These are phyloP conservation scores for Spheniscus mendiculus DNA, from an alignment of 2,113 vertebrate species.

Conservation along the genomic window DNA sequence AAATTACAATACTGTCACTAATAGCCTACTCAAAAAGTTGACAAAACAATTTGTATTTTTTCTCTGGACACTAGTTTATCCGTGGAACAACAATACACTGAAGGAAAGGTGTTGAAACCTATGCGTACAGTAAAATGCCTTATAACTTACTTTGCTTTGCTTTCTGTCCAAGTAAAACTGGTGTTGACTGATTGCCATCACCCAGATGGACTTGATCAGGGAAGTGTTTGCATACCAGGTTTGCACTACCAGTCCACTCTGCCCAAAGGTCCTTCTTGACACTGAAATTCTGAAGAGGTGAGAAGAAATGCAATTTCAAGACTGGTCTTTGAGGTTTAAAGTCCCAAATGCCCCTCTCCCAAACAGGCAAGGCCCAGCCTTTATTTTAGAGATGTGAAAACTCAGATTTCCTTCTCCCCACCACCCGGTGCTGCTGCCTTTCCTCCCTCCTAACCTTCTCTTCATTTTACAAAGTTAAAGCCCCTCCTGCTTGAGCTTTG, in stretches of 20 bases:
- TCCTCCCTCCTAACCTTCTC: neutral
- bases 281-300: conserved; percentile 82
- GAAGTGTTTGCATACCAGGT: conserved; percentile 98
- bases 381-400: neutral
- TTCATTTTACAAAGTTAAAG: neutral
- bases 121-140: neutral
- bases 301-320: neutral
- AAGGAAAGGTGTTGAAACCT: neutral
- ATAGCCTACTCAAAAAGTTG: neutral
- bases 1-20: neutral
- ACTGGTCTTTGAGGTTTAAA: neutral
- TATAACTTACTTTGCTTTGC: conserved; percentile 92
- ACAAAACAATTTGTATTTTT: neutral
- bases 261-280: conserved; percentile 91
- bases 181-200: conserved; percentile 99
- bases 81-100: neutral
- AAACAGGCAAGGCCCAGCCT: neutral
- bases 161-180: conserved; percentile 98
- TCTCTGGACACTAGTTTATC: neutral
- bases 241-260: conserved; percentile 91
- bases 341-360: neutral
- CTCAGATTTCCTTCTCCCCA: neutral
- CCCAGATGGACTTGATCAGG: conserved; percentile 99
- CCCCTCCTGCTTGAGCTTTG: neutral
- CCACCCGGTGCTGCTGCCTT: neutral